Conservation (phyloP, 2,888 invertebrate genomes). For the Omphaloscelis lunosa region DNA sequence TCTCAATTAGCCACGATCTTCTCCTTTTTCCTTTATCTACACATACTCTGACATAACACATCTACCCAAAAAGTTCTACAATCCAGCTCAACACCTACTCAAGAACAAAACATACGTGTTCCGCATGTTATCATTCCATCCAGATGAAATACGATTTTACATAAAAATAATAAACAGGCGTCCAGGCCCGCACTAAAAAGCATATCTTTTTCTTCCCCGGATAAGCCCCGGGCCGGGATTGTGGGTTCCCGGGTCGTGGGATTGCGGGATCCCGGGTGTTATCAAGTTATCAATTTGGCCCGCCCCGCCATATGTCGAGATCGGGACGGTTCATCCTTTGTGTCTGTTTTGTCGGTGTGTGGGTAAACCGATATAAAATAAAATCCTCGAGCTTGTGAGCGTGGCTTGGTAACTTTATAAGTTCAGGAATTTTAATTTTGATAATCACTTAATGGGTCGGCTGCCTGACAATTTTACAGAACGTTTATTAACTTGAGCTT, state of each 20-base stretch:
- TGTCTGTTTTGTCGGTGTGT: conserved; percentile 45
- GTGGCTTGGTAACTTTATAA: neutral
- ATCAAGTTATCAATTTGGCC: conserved; percentile 88
- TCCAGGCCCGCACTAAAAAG: conserved; percentile 69
- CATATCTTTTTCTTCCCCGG: conserved; percentile 73
- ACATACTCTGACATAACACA: too few relatives aligned
- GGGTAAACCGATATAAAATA: conserved; percentile 35
- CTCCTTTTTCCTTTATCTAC: too few relatives aligned
- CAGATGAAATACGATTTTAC: conserved; percentile 79
- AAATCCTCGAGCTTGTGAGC: conserved; percentile 5
- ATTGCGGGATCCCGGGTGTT: conserved; percentile 76
- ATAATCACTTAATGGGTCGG: neutral
- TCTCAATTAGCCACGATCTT: too few relatives aligned
- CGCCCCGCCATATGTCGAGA: conserved; percentile 68
- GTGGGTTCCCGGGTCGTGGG: conserved; percentile 68
- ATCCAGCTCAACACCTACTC: conserved; percentile 44
- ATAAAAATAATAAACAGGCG: conserved; percentile 77
- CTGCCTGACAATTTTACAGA: neutral
- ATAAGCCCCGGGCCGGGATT: conserved; percentile 75
- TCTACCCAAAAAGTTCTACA: conserved; percentile 24
- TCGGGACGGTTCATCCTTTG: conserved; percentile 49
- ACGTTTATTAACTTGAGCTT: neutral
- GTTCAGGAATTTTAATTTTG: neutral
- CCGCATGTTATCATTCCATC: conserved; percentile 81
- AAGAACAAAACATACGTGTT: conserved; percentile 57